Conservation (phyloP, 1,140 invertebrate species). For the Caenorhabditis brenneri region DNA sequence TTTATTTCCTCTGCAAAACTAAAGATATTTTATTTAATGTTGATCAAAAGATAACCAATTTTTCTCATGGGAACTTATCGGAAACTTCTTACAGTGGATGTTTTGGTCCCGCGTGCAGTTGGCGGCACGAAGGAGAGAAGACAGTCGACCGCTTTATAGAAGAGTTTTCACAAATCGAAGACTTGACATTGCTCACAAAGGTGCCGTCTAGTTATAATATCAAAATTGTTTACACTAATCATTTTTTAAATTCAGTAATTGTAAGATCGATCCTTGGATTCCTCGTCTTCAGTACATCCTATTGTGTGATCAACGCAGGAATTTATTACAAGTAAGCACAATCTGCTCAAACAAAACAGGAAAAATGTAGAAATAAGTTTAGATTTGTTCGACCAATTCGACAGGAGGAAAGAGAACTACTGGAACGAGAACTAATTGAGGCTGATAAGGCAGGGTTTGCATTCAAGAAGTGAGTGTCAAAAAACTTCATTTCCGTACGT, state of each 20-base stretch:
- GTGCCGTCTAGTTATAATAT: too few species aligned
- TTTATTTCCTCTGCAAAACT: too few species aligned
- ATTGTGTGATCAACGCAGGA: slow-evolving; percentile 61
- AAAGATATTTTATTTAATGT: too few species aligned
- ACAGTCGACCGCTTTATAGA: slow-evolving; percentile 66
- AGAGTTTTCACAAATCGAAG: slow-evolving; percentile 66
- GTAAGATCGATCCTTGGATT: slow-evolving; percentile 64
- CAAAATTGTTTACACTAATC: slow-evolving; percentile 18
- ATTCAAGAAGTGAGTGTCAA: slow-evolving; percentile 11
- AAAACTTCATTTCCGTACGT: neutral
- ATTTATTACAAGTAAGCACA: slow-evolving; percentile 65
- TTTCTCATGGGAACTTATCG: neutral
- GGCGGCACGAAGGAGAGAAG: slow-evolving; percentile 52
- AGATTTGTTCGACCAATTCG: slow-evolving; percentile 59
- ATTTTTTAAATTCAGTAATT: slow-evolving; percentile 17
- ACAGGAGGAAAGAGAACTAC: slow-evolving; percentile 59
- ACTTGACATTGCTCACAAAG: slow-evolving; percentile 63
- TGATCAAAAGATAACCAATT: neutral
- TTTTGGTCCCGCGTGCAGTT: slow-evolving; percentile 23
- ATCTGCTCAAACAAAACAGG: neutral
- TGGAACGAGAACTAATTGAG: slow-evolving; percentile 67
- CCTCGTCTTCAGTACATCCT: slow-evolving; percentile 63
- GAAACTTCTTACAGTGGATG: slow-evolving; percentile 38
- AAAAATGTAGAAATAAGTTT: neutral
- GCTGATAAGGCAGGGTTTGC: slow-evolving; percentile 65